These are phyloP conservation scores for Apamea epomidion DNA, from an alignment of 2,888 invertebrate genomes.

Conservation along the genomic window DNA sequence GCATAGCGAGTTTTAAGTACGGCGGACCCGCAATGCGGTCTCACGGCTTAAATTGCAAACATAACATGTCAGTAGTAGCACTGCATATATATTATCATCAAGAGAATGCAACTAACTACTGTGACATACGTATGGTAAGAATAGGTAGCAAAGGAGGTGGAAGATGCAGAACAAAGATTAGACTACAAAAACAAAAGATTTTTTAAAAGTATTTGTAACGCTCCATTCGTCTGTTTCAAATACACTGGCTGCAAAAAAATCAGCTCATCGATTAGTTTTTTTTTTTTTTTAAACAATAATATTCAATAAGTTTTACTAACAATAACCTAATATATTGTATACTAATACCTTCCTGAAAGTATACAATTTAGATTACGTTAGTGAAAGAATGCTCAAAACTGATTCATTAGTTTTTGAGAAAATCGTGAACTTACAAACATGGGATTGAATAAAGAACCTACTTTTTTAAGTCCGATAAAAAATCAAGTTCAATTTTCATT, in stretches of 20 bases:
- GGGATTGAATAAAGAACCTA: background rate
- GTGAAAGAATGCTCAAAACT: too few species aligned
- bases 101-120: slow-evolving; percentile 73
- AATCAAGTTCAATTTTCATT: background rate
- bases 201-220: background rate
- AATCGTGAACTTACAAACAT: background rate
- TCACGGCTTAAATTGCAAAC: slow-evolving; percentile 75
- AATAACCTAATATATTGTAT: too few species aligned
- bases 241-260: background rate
- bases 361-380: background rate
- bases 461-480: background rate
- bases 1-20: slow-evolving; percentile 71
- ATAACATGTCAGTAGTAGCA: slow-evolving; percentile 70
- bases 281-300: too few species aligned
- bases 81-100: slow-evolving; percentile 76
- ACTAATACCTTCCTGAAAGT: background rate
- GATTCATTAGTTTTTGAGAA: background rate
- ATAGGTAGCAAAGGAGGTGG: background rate
- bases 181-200: too few species aligned
- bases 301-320: too few species aligned
- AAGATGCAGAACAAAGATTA: background rate
- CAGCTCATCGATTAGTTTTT: too few species aligned
- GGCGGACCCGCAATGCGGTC: slow-evolving; percentile 81
- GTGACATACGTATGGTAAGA: slow-evolving; percentile 43
- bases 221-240: background rate